phyloP scores from a whole-genome alignment of 2,797 vertebrate genomes.

The Manis pentadactyla region DNA sequence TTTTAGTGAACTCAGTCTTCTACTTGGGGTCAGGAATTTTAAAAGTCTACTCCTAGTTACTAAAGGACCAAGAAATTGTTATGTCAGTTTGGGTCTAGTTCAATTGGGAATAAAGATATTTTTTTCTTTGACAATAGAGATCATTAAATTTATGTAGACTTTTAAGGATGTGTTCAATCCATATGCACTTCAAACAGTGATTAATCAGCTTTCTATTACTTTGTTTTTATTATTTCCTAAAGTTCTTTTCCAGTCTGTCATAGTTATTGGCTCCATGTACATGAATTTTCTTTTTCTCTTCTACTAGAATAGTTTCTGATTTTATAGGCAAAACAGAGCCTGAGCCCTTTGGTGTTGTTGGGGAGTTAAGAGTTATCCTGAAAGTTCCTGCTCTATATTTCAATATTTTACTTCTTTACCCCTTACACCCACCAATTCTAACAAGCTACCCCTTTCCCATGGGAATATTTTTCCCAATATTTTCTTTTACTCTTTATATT shows the following conservation, averaged over 20 bases:
- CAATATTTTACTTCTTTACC: not conserved
- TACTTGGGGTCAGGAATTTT: not conserved
- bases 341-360: constrained; percentile 56
- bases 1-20: not conserved
- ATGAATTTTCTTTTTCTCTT: not conserved
- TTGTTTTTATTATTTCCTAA: not conserved
- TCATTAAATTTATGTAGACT: not conserved
- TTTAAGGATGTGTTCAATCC: not conserved
- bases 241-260: not conserved
- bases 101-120: not conserved
- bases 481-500: not conserved
- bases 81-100: not conserved
- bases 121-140: not conserved
- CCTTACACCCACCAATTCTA: not conserved
- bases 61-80: not conserved
- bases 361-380: constrained; percentile 68
- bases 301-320: not conserved
- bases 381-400: not conserved
- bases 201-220: not conserved
- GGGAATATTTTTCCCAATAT: not conserved
- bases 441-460: not conserved
- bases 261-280: not conserved
- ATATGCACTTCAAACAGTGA: not conserved
- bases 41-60: not conserved
- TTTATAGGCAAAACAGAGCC: not conserved